Evolutionary conservation across 1,140 invertebrate genomes (phyloP), one percentile per base, ranked within the genome.

Genomic region (Diuraphis noxia): DNA sequence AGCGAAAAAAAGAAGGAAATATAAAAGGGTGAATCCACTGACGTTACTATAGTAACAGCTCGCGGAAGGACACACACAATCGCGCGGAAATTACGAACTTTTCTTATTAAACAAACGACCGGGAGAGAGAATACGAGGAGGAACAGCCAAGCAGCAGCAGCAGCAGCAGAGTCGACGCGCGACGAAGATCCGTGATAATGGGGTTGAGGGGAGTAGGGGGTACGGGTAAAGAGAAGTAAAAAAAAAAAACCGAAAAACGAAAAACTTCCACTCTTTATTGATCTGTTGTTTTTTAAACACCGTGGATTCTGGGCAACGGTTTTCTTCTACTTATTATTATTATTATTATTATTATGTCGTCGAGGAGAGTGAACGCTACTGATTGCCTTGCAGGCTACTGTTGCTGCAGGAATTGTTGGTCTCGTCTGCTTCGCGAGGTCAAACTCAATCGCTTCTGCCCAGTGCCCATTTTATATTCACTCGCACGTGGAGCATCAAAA

Each of bases 281-380:
- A 91, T 91, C 89, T 91, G 89, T 91, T 91, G 89, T 91, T 91
- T 91, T 91, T 91, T 91, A 91, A 91, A 91, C 89, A 91, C 77
- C 89, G 41, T 77, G 40, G 89, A 91, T 91, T 91, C 89, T 52
- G 89, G 41, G 41, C 77, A 52, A 81, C 25, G 43, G 77, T 82
- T 81, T 49, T 72, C 56, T 63, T 63, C 0, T n/a, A n/a, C n/a
- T 63, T 63, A 0, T n/a, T 63, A 17, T 72, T 63, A 63, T 63
- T 63, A 56, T 56, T 63, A 63, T 63, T 63, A 72, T 91, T 90
- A 91, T 91, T 91, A 91, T 81, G 89, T 91, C 88, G 88, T 81
- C 88, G 52, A 41, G 21, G n/a, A 49, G 88, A 79, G 49, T 46
- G 72, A 81, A 81, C 63, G 88, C 38, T 72, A 36, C 72, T 79